Evolutionary conservation across 2,888 invertebrate genomes (phyloP).

Genomic region (Limnephilus lunatus): DNA sequence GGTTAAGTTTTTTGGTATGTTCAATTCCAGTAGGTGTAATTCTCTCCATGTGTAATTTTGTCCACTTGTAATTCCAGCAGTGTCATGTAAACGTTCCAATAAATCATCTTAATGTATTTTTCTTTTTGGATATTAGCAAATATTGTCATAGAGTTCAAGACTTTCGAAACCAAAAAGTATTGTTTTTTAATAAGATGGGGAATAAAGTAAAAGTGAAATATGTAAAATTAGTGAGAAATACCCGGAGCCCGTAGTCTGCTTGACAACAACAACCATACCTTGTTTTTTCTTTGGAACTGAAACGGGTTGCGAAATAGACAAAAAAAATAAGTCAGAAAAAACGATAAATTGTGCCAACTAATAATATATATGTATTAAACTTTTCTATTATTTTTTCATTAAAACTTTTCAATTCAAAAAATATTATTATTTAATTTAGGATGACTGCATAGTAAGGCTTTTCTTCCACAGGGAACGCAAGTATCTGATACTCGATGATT

Average conservation of each 20-base stretch:
- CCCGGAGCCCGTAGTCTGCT: slow-evolving; percentile 61
- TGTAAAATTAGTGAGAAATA: slow-evolving; percentile 64
- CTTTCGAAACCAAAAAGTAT: slow-evolving; percentile 20
- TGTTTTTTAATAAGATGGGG: slow-evolving; percentile 11
- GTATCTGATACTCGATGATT: too few species aligned
- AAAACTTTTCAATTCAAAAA: background rate
- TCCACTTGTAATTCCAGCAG: too few species aligned
- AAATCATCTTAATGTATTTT: background rate
- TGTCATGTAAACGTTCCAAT: background rate
- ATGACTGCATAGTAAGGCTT: background rate
- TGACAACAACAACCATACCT: slow-evolving; percentile 76
- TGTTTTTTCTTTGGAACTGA: slow-evolving; percentile 90
- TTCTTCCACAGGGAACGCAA: too few species aligned
- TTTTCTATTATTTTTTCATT: background rate
- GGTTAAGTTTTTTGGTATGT: too few species aligned
- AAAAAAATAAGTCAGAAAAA: slow-evolving; percentile 60
- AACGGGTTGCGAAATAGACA: slow-evolving; percentile 73
- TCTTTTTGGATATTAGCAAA: background rate
- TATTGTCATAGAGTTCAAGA: slow-evolving; percentile 18
- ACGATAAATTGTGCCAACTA: slow-evolving; percentile 44
- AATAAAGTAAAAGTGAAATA: slow-evolving; percentile 48
- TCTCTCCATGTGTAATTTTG: too few species aligned
- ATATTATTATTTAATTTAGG: background rate
- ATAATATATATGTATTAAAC: background rate
- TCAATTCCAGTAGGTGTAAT: too few species aligned